Percentiles rank a stretch among this genome's conserved stretches.
phyloP scores from a whole-genome alignment of 1,140 invertebrate genomes.

The Anastatus disparis region DNA sequence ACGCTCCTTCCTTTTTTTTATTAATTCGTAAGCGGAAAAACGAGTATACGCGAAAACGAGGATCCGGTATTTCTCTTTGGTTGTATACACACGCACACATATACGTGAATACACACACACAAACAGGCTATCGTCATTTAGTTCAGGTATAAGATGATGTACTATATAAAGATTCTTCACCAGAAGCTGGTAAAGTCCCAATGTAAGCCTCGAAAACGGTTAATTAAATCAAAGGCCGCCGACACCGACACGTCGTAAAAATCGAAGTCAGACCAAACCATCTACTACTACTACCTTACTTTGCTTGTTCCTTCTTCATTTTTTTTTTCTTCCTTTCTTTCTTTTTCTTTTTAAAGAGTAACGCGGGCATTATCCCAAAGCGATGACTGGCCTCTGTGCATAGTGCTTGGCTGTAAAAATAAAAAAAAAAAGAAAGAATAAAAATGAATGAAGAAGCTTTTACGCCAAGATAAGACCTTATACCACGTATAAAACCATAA shows the following conservation, averaged over 20 bases:
- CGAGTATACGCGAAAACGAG: too few relatives aligned
- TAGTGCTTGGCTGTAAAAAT: conserved; percentile 26
- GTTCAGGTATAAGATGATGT: neutral
- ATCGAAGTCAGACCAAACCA: too few relatives aligned
- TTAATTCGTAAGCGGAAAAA: conserved; percentile 6
- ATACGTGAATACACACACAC: too few relatives aligned
- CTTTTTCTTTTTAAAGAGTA: conserved; percentile 40
- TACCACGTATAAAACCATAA: conserved; percentile 40
- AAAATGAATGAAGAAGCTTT: conserved; percentile 12
- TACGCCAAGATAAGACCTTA: conserved; percentile 31
- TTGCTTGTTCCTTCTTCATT: too few relatives aligned
- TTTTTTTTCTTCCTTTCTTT: too few relatives aligned
- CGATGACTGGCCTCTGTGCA: conserved; percentile 31
- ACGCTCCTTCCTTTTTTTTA: too few relatives aligned
- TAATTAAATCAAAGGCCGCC: conserved; percentile 65
- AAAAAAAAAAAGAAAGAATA: conserved; percentile 15
- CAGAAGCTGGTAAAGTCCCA: too few relatives aligned
- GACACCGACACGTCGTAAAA: conserved; percentile 63
- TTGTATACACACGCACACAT: neutral
- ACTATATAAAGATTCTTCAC: neutral
- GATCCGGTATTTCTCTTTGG: neutral
- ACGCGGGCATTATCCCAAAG: conserved; percentile 28
- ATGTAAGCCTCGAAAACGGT: conserved; percentile 55
- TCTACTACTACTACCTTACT: too few relatives aligned
- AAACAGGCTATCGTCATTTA: neutral